Conservation (phyloP, 1,140 invertebrate genomes). For the Drosophila sucinea region DNA sequence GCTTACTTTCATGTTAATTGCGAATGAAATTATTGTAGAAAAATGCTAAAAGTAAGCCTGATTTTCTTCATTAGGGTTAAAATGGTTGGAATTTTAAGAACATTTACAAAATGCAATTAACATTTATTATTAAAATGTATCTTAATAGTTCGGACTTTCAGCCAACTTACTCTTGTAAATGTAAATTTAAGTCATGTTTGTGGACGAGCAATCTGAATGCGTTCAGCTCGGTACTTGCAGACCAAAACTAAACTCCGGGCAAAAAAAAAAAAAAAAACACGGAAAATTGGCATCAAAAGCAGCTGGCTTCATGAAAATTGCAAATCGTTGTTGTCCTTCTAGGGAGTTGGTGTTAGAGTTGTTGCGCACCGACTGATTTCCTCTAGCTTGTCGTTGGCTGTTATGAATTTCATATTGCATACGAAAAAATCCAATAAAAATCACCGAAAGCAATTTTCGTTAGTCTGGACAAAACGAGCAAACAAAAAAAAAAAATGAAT, state of each 20-base stretch:
- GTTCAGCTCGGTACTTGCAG: slow-evolving; percentile 54
- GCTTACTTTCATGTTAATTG: too few species aligned
- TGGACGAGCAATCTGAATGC: slow-evolving; percentile 63
- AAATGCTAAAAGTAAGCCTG: too few species aligned
- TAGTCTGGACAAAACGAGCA: slow-evolving; percentile 26
- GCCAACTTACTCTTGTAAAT: slow-evolving; percentile 35
- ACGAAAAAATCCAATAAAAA: slow-evolving; percentile 78
- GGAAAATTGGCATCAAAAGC: slow-evolving; percentile 55
- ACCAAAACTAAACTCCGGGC: background rate
- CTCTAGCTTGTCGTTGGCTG: slow-evolving; percentile 52
- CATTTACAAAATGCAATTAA: background rate
- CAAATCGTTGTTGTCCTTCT: slow-evolving; percentile 32
- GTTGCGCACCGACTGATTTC: background rate
- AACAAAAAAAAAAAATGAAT: slow-evolving; percentile 14
- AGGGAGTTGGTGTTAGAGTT: slow-evolving; percentile 34
- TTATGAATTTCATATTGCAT: slow-evolving; percentile 80
- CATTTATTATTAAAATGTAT: background rate
- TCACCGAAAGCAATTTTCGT: slow-evolving; percentile 78
- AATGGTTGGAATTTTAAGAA: background rate
- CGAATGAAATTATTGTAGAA: too few species aligned
- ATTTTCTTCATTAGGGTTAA: too few species aligned
- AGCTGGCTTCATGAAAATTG: slow-evolving; percentile 37
- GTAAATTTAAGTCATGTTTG: slow-evolving; percentile 10
- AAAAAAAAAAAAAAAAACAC: slow-evolving; percentile 35
- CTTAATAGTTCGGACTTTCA: background rate